These are phyloP conservation scores for Zoanthus sansibaricus DNA, from an alignment of 92 coral and sea anemone species.

Conservation along the genomic window DNA sequence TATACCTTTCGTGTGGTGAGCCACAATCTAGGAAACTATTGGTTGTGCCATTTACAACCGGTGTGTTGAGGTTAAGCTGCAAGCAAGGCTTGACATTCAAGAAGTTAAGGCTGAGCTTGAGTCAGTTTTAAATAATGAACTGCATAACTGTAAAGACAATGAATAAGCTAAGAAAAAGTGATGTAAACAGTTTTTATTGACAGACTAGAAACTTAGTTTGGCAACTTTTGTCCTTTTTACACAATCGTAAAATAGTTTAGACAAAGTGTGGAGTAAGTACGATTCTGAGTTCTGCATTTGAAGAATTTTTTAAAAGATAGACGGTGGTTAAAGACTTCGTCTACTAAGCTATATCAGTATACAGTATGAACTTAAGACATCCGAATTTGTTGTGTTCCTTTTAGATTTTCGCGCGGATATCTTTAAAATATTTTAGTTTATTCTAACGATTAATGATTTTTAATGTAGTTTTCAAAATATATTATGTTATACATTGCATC, in stretches of 20 bases:
- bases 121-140: constrained; percentile 3
- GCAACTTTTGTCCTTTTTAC: constrained; percentile 5
- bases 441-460: neutral
- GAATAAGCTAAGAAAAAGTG: neutral
- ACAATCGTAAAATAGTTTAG: neutral
- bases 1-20: neutral
- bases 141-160: neutral
- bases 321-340: neutral
- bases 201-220: neutral
- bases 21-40: neutral
- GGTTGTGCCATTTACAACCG: neutral
- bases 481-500: constrained; percentile 1
- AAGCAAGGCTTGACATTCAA: neutral
- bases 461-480: neutral
- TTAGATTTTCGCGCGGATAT: neutral
- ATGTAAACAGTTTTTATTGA: constrained; percentile 21
- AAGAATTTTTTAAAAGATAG: neutral
- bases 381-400: constrained; percentile 15
- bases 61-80: neutral
- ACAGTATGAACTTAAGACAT: constrained; percentile 14
- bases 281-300: neutral
- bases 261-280: neutral
- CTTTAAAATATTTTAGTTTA: neutral
- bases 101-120: neutral
- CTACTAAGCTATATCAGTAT: constrained; percentile 5